These are phyloP conservation scores for Eupsittula cactorum DNA, from an alignment of 2,113 vertebrate species.

Conservation along the genomic window DNA sequence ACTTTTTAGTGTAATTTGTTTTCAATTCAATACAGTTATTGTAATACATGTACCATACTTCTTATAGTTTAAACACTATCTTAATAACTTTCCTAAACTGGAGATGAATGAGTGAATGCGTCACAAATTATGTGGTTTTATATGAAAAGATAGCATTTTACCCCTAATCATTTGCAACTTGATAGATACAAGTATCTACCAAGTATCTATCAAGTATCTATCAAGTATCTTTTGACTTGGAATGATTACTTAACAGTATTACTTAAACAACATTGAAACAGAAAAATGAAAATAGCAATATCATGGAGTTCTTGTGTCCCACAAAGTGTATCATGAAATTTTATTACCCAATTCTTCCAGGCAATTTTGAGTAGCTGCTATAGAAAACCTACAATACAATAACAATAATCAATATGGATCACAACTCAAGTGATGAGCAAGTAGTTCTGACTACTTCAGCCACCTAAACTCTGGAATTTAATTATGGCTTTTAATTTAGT, in stretches of 20 bases:
- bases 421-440: conserved; percentile 48
- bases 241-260: conserved; percentile 9
- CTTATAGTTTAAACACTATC: background rate
- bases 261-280: conserved; percentile 37
- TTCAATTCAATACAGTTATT: background rate
- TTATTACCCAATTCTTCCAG: conserved; percentile 54
- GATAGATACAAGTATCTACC: background rate
- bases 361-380: conserved; percentile 60
- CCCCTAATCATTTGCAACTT: background rate
- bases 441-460: conserved; percentile 50
- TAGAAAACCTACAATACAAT: conserved; percentile 60
- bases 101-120: background rate
- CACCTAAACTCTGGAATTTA: conserved; percentile 15
- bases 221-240: background rate
- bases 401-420: conserved; percentile 53
- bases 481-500: background rate
- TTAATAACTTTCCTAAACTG: background rate
- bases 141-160: background rate
- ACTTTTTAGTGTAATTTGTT: background rate
- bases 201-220: background rate
- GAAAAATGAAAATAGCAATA: conserved; percentile 42
- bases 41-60: background rate
- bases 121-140: background rate
- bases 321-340: conserved; percentile 54
- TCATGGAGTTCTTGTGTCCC: conserved; percentile 46